A percentile compares a stretch with the other conserved stretches of the same genome.
phyloP scores from a whole-genome alignment of 2,113 vertebrate species.

The Podocnemis expansa region DNA sequence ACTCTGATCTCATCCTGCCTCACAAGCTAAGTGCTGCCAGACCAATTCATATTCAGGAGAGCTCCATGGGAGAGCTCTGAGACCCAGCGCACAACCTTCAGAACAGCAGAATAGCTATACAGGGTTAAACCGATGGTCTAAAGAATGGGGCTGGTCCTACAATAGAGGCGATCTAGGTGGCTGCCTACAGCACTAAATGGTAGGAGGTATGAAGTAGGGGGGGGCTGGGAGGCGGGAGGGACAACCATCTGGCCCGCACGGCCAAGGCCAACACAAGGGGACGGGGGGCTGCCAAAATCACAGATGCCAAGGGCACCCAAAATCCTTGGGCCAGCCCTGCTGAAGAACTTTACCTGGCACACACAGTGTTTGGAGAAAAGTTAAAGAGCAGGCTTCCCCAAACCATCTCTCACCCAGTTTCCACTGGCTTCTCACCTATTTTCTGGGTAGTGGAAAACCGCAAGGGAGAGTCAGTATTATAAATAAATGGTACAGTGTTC shows the following conservation, averaged over 20 bases:
- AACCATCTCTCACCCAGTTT: background rate
- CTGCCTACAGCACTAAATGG: too few relatives aligned
- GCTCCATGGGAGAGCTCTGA: background rate
- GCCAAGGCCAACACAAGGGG: too few relatives aligned
- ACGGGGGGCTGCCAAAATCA: too few relatives aligned
- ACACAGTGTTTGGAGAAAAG: background rate
- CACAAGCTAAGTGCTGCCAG: background rate
- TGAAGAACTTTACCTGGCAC: background rate
- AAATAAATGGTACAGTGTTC: constrained; percentile 22
- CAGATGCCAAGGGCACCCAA: too few relatives aligned
- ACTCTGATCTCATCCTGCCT: background rate
- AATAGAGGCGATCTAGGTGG: too few relatives aligned
- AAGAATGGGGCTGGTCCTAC: too few relatives aligned
- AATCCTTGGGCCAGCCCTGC: too few relatives aligned
- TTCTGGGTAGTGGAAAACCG: background rate
- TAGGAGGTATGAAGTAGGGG: too few relatives aligned
- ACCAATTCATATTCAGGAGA: background rate
- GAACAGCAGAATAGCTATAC: background rate
- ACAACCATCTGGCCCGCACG: too few relatives aligned
- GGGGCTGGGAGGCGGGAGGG: too few relatives aligned
- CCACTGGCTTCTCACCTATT: background rate
- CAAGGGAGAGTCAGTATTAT: constrained; percentile 25
- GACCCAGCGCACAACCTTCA: background rate
- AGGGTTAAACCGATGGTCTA: background rate
- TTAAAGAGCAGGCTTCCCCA: background rate